Evolutionary conservation across 2,113 vertebrate genomes (phyloP).

Genomic region (Tupaia chinensis): DNA sequence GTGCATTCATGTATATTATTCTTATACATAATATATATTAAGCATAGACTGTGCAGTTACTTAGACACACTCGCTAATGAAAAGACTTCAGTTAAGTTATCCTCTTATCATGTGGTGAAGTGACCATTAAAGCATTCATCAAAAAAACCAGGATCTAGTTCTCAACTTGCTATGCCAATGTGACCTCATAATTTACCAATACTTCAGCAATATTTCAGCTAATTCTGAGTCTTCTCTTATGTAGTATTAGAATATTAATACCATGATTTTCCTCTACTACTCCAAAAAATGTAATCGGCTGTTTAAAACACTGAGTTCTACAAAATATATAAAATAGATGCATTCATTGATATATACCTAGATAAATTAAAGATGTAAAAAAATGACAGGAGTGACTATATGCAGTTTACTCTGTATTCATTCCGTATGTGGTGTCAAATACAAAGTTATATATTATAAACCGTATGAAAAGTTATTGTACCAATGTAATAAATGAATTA

Average conservation of each 20-base stretch:
- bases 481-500: neutral
- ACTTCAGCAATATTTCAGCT: neutral
- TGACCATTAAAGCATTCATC: accelerated
- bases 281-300: neutral
- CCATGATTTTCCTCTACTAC: neutral
- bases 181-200: neutral
- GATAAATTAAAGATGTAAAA: neutral
- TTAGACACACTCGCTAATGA: neutral
- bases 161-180: neutral
- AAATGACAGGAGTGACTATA: neutral
- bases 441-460: neutral
- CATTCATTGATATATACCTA: neutral
- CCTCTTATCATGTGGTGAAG: accelerated
- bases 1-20: neutral
- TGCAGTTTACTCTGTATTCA: neutral
- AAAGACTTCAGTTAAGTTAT: neutral
- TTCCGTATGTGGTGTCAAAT: neutral
- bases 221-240: neutral
- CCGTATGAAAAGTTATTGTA: neutral
- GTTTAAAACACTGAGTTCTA: neutral
- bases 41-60: neutral
- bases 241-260: neutral
- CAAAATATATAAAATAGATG: neutral
- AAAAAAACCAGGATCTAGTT: neutral
- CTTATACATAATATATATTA: neutral